These are phyloP conservation scores for Micrasema longulum DNA, from an alignment of 1,140 invertebrate genomes.

Conservation along the genomic window DNA sequence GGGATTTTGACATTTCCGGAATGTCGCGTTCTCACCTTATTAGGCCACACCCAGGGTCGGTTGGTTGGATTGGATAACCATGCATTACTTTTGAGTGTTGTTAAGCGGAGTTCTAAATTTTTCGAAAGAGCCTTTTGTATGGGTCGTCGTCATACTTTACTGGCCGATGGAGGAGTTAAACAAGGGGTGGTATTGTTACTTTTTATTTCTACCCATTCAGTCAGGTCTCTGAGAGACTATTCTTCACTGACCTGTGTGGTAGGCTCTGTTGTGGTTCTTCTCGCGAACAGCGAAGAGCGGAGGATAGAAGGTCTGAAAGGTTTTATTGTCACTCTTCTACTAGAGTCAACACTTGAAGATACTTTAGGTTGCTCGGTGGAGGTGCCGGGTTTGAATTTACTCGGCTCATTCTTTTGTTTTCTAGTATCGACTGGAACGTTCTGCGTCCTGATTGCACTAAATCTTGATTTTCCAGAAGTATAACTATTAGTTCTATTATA, in stretches of 20 bases:
- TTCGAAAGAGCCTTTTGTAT: slow-evolving; percentile 7
- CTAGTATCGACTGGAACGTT: slow-evolving; percentile 62
- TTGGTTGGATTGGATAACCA: slow-evolving; percentile 31
- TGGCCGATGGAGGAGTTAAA: slow-evolving; percentile 36
- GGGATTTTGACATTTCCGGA: slow-evolving; percentile 22
- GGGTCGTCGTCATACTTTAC: slow-evolving; percentile 33
- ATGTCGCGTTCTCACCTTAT: slow-evolving; percentile 17
- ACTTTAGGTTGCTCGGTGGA: slow-evolving; percentile 30
- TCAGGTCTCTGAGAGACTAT: slow-evolving; percentile 33
- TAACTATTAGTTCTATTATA: slow-evolving; percentile 61
- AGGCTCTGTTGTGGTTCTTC: slow-evolving; percentile 56
- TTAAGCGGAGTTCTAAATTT: slow-evolving; percentile 15
- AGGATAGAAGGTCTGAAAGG: slow-evolving; percentile 59
- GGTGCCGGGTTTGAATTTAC: slow-evolving; percentile 51
- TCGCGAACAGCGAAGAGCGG: slow-evolving; percentile 60
- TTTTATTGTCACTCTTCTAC: slow-evolving; percentile 61
- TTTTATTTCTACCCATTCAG: slow-evolving; percentile 1
- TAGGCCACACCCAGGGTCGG: slow-evolving; percentile 39
- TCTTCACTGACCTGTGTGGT: slow-evolving; percentile 57
- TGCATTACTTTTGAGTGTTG: slow-evolving; percentile 13
- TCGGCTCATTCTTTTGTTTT: slow-evolving; percentile 57
- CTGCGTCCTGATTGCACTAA: slow-evolving; percentile 59
- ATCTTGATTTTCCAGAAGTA: slow-evolving; percentile 59
- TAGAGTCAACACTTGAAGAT: slow-evolving; percentile 51
- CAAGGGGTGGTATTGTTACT: slow-evolving; percentile 11